Evolutionary conservation across 1,140 invertebrate genomes (phyloP), one percentile per base, ranked within the genome.

Genomic region (Dicyema japonicum): DNA sequence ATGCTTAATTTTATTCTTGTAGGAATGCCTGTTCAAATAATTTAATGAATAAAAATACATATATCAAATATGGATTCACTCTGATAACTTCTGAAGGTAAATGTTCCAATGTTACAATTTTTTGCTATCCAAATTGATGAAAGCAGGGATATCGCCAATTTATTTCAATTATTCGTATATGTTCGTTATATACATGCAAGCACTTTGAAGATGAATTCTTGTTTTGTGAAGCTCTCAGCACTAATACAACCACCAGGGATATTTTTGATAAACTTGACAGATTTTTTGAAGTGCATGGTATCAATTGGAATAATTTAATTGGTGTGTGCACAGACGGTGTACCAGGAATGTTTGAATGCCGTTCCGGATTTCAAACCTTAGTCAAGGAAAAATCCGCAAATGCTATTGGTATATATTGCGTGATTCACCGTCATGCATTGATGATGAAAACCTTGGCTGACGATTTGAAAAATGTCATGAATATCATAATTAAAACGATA

Each of bases 131-230:
- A 23, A 14, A 11, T 23, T 23, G 22, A 23, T 23, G 22, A 23
- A 23, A 23, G 4, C 11, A 23, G 11, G 4, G 22, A 23, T 23
- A 14, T 5, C 4, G 22, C 22, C 4, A 23, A 23, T 14, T 23
- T 23, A 23, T 11, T 14, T 12, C 4, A 23, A 23, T 14, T 23
- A 12, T 23, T 11, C 22, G 22, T 23, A 11, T 23, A 23, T 14
- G 22, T 9, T 12, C n/a, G 22, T 4, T 23, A 23, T n/a, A 23
- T 23, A 23, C 4, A 23, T 23, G n/a, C n/a, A n/a, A n/a, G n/a
- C n/a, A n/a, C n/a, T n/a, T n/a, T 21, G 19, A n/a, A 21, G n/a
- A 23, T 23, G 22, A 23, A n/a, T 23, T 23, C 15, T 23, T 23
- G 22, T 23, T 23, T 14, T 23, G 22, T 23, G 9, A 5, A 23